Percentiles rank a stretch among this genome's conserved stretches.
Evolutionary conservation across 2,888 invertebrate species (phyloP).

Genomic region (Caenorhabditis angaria): DNA sequence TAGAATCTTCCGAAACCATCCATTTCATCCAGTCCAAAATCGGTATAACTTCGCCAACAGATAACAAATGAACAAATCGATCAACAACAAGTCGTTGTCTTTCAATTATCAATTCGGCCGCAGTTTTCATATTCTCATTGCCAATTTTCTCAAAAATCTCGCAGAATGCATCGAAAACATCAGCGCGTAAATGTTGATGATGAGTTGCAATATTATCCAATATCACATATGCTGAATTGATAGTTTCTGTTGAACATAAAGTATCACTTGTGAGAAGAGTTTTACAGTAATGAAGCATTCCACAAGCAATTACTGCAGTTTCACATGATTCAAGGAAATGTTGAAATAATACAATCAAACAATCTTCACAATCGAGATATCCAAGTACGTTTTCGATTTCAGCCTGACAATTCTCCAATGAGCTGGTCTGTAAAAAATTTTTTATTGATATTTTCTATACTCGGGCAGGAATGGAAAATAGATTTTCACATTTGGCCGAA

Average conservation of each 20-base stretch:
- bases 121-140: conserved; percentile 37
- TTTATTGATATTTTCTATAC: too few species aligned
- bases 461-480: too few species aligned
- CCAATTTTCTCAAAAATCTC: conserved; percentile 49
- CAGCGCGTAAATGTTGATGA: conserved; percentile 45
- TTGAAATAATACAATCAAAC: conserved; percentile 30
- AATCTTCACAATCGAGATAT: conserved; percentile 19
- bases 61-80: conserved; percentile 54
- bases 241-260: not conserved
- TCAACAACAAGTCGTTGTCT: conserved; percentile 54
- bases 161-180: conserved; percentile 49
- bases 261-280: conserved; percentile 8
- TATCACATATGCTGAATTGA: conserved; percentile 38
- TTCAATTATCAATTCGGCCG: conserved; percentile 54
- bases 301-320: conserved; percentile 35
- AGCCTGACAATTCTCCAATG: not conserved
- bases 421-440: not conserved
- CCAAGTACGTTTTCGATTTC: not conserved
- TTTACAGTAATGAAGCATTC: conserved; percentile 42
- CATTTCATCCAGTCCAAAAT: conserved; percentile 39
- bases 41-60: conserved; percentile 45
- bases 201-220: conserved; percentile 50
- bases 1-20: conserved; percentile 47
- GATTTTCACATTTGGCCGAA: too few species aligned
- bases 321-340: conserved; percentile 25